phyloP scores from a whole-genome alignment of 2,888 invertebrate genomes.

The Lochmaea crataegi region DNA sequence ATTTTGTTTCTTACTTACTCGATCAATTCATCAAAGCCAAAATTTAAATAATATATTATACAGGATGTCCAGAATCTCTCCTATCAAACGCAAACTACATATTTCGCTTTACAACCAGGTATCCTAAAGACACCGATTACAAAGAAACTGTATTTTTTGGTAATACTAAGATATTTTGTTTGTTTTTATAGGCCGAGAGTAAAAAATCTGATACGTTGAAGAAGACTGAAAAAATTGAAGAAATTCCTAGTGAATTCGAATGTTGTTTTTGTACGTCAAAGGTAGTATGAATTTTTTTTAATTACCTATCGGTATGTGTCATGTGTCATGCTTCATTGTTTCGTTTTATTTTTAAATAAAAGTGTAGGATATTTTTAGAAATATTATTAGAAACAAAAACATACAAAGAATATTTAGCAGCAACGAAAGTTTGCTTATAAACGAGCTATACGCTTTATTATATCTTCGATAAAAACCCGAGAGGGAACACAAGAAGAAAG shows the following conservation, averaged over 20 bases:
- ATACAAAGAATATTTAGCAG: neutral
- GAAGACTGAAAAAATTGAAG: slow-evolving; percentile 79
- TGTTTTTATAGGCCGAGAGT: slow-evolving; percentile 64
- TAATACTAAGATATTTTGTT: neutral
- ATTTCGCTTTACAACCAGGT: no score
- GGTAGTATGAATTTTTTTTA: slow-evolving; percentile 68
- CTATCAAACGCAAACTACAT: no score
- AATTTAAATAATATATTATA: no score
- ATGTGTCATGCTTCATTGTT: slow-evolving; percentile 28
- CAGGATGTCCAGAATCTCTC: no score
- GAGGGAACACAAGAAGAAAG: no score
- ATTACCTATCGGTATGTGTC: slow-evolving; percentile 10
- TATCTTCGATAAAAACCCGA: no score
- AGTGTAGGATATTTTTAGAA: neutral
- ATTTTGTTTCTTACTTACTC: no score
- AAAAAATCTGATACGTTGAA: slow-evolving; percentile 74
- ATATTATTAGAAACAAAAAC: neutral
- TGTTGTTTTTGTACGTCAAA: slow-evolving; percentile 97
- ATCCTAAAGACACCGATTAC: no score
- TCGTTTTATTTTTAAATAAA: neutral
- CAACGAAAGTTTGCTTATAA: no score
- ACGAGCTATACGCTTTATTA: no score
- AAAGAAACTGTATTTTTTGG: neutral
- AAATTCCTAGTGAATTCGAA: slow-evolving; percentile 93
- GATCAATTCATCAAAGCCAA: no score